Evolutionary conservation across 2,113 vertebrate genomes (phyloP).

Genomic region (Trematomus loennbergii): DNA sequence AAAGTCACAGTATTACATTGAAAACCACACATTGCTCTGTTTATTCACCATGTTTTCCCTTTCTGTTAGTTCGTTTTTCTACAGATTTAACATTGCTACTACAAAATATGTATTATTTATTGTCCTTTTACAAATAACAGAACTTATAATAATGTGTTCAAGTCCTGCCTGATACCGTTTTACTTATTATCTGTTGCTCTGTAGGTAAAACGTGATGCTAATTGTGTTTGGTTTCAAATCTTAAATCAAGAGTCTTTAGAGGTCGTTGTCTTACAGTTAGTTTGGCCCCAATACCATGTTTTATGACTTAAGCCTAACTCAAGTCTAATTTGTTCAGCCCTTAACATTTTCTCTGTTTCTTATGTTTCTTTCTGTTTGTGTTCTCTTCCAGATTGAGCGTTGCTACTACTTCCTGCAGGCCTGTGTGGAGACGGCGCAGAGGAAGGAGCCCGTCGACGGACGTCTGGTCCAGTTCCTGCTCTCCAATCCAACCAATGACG

Average conservation of each 20-base stretch:
- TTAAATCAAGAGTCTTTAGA: no score
- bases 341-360: no score
- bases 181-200: background rate
- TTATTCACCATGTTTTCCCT: no score
- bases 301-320: background rate
- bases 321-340: background rate
- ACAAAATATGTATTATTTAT: no score
- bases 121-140: no score
- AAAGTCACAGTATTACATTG: no score
- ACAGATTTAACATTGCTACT: no score
- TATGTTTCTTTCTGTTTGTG: background rate
- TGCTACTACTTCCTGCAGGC: slow-evolving; percentile 95
- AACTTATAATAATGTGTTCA: no score
- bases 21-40: no score
- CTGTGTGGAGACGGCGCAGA: slow-evolving; percentile 93
- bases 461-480: slow-evolving; percentile 94
- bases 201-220: background rate
- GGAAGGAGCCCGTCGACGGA: slow-evolving; percentile 93
- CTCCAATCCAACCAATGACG: slow-evolving; percentile 94
- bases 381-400: slow-evolving; percentile 88
- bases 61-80: no score
- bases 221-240: no score
- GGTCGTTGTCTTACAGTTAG: background rate
- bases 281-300: background rate
- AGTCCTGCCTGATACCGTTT: background rate